Conservation (phyloP, 2,888 invertebrate species). For the Phengaris arion region DNA sequence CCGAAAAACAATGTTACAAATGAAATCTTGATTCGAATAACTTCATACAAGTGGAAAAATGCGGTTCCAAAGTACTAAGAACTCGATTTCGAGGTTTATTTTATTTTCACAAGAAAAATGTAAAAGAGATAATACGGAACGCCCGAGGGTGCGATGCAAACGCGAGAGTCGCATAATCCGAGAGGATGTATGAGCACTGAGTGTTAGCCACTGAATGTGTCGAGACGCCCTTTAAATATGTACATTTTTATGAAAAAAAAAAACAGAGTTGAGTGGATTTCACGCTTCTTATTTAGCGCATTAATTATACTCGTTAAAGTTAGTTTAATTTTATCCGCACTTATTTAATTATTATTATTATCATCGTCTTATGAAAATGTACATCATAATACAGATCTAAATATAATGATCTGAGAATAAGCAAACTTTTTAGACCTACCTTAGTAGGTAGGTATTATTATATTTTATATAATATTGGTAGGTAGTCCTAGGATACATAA, state of each 20-base stretch:
- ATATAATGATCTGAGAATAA: too few relatives aligned
- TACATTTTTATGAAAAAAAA: slow-evolving; percentile 23
- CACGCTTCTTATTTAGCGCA: slow-evolving; percentile 20
- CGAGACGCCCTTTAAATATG: slow-evolving; percentile 20
- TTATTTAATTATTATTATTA: too few relatives aligned
- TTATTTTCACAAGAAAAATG: slow-evolving; percentile 15
- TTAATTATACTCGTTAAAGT: background rate
- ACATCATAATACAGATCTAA: too few relatives aligned
- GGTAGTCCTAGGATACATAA: too few relatives aligned
- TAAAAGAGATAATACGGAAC: slow-evolving; percentile 16
- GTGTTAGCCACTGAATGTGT: slow-evolving; percentile 27
- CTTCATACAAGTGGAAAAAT: background rate
- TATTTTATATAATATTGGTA: too few relatives aligned
- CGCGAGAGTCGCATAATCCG: slow-evolving; percentile 22
- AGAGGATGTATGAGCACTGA: slow-evolving; percentile 4
- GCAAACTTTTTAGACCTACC: too few relatives aligned
- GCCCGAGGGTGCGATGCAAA: slow-evolving; percentile 21
- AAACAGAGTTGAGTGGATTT: slow-evolving; percentile 21
- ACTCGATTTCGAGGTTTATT: background rate
- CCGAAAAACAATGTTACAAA: background rate
- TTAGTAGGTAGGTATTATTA: too few relatives aligned
- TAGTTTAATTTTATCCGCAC: background rate
- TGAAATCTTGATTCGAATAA: background rate
- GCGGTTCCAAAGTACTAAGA: background rate
- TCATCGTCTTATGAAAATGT: too few relatives aligned